Conservation (phyloP, 2,888 invertebrate genomes). For the Ophioninae sp. region DNA sequence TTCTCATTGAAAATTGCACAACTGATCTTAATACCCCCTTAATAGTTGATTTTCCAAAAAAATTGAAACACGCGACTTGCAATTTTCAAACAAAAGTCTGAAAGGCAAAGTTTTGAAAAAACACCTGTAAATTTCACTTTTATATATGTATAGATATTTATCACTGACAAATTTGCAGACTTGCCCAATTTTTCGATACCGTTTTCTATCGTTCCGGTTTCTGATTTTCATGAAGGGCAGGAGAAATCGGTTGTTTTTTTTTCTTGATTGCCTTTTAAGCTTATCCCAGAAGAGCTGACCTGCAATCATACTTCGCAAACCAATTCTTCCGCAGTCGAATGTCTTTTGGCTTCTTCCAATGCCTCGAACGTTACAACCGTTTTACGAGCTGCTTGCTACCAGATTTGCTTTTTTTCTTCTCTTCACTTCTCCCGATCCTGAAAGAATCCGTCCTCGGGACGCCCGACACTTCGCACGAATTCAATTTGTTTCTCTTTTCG, state of each 20-base stretch:
- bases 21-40: too few relatives aligned
- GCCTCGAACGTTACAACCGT: constrained; percentile 54
- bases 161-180: not conserved
- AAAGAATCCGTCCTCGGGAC: constrained; percentile 54
- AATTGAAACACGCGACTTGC: too few relatives aligned
- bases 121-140: too few relatives aligned
- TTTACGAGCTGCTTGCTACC: constrained; percentile 61
- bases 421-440: constrained; percentile 58
- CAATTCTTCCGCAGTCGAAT: constrained; percentile 42
- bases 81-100: too few relatives aligned
- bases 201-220: not conserved
- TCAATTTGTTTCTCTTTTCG: constrained; percentile 55
- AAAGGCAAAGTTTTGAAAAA: too few relatives aligned
- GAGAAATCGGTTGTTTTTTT: not conserved
- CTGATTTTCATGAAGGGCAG: too few relatives aligned
- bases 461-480: constrained; percentile 59
- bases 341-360: constrained; percentile 38
- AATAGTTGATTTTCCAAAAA: too few relatives aligned
- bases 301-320: constrained; percentile 39
- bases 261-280: constrained; percentile 5
- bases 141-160: too few relatives aligned
- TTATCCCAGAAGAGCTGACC: constrained; percentile 3
- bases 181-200: not conserved
- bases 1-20: too few relatives aligned
- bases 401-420: constrained; percentile 41